Base-by-base conservation (phyloP, 53 echinoderm and acorn worm genomes). In the Crossaster papposus region DNA sequence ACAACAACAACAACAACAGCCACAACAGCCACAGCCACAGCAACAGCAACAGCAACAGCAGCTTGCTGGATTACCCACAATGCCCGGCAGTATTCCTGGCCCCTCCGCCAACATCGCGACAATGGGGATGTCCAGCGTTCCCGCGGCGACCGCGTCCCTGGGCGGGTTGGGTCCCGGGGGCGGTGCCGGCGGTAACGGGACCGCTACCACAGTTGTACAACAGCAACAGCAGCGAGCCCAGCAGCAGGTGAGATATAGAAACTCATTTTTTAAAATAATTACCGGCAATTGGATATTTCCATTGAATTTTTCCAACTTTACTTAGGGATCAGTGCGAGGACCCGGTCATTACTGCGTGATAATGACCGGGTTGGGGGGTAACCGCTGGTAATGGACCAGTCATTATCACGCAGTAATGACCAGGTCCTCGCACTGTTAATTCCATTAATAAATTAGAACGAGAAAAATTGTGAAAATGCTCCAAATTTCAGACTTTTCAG, bases 1-100 rank as follows among this genome's bases (percentile, higher is more conserved):
- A 51, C 86, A 72, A 31, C 89, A 89, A 33, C 89, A 89, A 32
- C 81, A 72, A 50, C 85, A 85, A 35, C 81, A 72, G 54, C 85
- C 72, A 74, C 81, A 72, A 44, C 85, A 85, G 36, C 81, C 52
- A 74, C 81, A 72, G 31, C 85, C 73, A 74, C 81, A 72, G 36
- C 81, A 72, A 52, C 85, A 85, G 74, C n/a, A n/a, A 74, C 81
- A 72, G 31, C 85, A 85, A 74, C 81, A 72, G 36, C 81, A 72
- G 53, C 85, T 73, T 54, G 85, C 53, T 2, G 74, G 85, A 17
- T 23, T 85, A 32, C 33, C 85, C 72, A 54, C 85, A 34, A 85
- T 85, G 54, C 33, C 85, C 20, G 80, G 54, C 80, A 85, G 35
- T 52, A 85, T 85, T 31, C 73, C 74, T 3, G 85, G 85, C 33